Evolutionary conservation across 2,888 invertebrate genomes (phyloP), one percentile per base, ranked within the genome.

Genomic region (Lamellibrachia columna): DNA sequence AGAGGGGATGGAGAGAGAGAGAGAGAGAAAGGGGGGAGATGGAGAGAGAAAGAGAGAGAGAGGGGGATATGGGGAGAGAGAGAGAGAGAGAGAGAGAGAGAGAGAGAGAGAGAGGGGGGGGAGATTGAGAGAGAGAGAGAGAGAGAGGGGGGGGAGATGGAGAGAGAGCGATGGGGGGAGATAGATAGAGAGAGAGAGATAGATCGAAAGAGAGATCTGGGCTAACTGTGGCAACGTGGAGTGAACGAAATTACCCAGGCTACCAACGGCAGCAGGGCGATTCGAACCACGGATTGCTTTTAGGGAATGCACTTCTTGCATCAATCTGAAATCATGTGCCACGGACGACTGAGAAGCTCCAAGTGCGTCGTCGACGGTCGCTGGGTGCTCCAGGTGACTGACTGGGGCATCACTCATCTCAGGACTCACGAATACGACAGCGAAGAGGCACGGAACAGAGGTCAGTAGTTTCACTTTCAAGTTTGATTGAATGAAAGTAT

Each of bases 301-400:
- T 52, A 93, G 94, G 94, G 94, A 52, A 94, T 94, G 93, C 92
- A 94, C 1, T 94, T 93, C 90, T 92, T 94, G 7, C 94, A 94
- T 91, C 92, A 93, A 28, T 93, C 92, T 6, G 40, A 90, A 11
- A 60, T 94, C 7, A 91, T 93, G 7, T 90, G 52, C 60, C 94
- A 94, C 90, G 94, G 94, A 3, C 90, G 93, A 75, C 92, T 94
- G 92, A 93, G 93, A 58, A 94, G 93, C 75, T 55, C 92, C 40
- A 94, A 94, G 90, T 93, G 94, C 55, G 53, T 94, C 58, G 91
- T 94, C 15, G 94, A 94, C 92, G 92, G 93, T n/a, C 92, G 93
- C 52, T 94, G 94, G 94, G 92, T 92, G 28, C 90, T 94, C 22
- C 93, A 93, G 93, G 91, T 94, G 9, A 93, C 93, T 4, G 94